These are phyloP conservation scores for Natrix natrix DNA, from an alignment of 2,797 vertebrate genomes.

Conservation along the genomic window DNA sequence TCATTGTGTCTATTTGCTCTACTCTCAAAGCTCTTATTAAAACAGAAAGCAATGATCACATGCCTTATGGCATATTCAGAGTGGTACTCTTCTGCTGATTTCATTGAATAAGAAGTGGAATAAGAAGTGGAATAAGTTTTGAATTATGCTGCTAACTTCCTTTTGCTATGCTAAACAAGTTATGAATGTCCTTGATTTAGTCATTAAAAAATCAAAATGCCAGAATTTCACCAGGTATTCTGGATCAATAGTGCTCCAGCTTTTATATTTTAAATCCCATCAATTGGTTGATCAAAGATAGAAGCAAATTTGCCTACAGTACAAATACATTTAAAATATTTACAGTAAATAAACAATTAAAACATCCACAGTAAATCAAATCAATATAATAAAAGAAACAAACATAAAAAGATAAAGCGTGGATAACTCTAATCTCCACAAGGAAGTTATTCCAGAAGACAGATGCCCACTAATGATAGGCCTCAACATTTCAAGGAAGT, in stretches of 20 bases:
- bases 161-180: constrained; percentile 10
- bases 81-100: constrained; percentile 36
- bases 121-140: constrained; percentile 16
- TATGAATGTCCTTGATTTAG: not conserved
- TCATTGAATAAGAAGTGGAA: constrained; percentile 16
- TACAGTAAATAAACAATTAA: not conserved
- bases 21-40: constrained; percentile 29
- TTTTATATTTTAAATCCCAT: not conserved
- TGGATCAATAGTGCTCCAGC: not conserved
- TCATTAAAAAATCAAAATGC: not conserved
- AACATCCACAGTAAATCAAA: not conserved
- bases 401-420: not conserved
- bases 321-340: not conserved
- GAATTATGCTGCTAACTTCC: constrained; percentile 9
- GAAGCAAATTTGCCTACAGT: not conserved
- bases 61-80: not conserved
- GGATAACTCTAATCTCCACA: not conserved
- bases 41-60: constrained; percentile 19
- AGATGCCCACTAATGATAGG: not conserved
- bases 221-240: not conserved
- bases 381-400: not conserved
- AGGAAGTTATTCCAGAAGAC: not conserved
- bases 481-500: not conserved
- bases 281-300: not conserved
- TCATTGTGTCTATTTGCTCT: constrained; percentile 4